These are phyloP conservation scores for Acanthochromis polyacanthus DNA, from an alignment of 2,113 vertebrate genomes.

Conservation along the genomic window DNA sequence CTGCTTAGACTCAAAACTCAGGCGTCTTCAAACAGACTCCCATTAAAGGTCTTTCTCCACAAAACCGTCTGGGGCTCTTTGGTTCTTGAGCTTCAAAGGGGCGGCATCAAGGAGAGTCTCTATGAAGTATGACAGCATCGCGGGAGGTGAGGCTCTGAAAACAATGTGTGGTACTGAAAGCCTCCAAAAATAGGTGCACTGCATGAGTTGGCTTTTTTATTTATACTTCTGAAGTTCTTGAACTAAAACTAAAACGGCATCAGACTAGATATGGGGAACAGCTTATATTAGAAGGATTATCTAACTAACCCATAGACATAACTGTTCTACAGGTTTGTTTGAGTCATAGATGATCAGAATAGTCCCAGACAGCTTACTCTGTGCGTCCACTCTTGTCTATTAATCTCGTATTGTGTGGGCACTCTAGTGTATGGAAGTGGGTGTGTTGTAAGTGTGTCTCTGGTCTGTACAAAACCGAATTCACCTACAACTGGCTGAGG, in stretches of 20 bases:
- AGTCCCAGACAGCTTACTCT: constrained; percentile 24
- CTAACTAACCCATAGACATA: background rate
- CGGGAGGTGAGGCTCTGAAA: constrained; percentile 18
- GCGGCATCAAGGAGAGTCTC: constrained; percentile 5
- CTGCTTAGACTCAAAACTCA: constrained; percentile 24
- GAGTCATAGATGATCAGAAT: constrained; percentile 11
- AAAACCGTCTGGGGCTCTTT: constrained; percentile 30
- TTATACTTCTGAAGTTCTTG: constrained; percentile 30
- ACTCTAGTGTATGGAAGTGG: background rate
- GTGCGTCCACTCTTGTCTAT: background rate
- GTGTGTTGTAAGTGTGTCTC: constrained; percentile 13
- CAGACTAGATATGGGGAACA: background rate
- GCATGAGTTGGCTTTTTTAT: constrained; percentile 20
- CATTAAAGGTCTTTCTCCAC: constrained; percentile 47
- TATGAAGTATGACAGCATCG: constrained; percentile 14
- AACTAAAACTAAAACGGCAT: constrained; percentile 15
- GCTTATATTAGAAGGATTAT: background rate
- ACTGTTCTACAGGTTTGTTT: constrained; percentile 10
- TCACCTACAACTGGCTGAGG: constrained; percentile 15
- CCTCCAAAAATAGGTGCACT: constrained; percentile 45
- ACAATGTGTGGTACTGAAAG: background rate
- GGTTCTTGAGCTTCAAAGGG: constrained; percentile 49
- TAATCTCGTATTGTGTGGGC: constrained; percentile 11
- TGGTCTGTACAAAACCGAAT: background rate
- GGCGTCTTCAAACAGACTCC: constrained; percentile 54